Base-by-base conservation (phyloP, 1,140 invertebrate species). In the Temnothorax longispinosus region DNA sequence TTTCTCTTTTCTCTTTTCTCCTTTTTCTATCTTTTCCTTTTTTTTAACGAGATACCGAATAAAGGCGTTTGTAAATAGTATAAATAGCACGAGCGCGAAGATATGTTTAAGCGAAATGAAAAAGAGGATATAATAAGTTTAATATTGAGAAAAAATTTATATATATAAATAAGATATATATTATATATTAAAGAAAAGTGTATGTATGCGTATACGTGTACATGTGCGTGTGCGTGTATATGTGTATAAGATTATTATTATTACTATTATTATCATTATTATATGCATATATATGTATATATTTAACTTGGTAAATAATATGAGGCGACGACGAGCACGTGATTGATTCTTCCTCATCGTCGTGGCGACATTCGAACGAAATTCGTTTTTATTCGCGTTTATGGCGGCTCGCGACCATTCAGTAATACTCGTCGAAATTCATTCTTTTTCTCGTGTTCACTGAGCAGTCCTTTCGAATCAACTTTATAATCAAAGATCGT, bases 261-360 rank as follows among this genome's bases (percentile, higher is more conserved):
- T 27, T 27, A 27, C 27, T 27, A 88, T 86, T 85, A 88, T 87
- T 91, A 91, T 75, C 54, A 72, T 72, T 72, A 72, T 89, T 90
- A 88, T 89, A 87, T 87, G 91, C 85, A 87, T 91, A 89, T 92
- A 91, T 90, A 93, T 90, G 89, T 90, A 93, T 93, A 94, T 94
- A 93, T 94, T 94, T 95, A 95, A 93, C 93, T 92, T 94, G 94
- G 88, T 95, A 95, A 95, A 94, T 94, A 92, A 94, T 94, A 94
- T 47, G 93, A 92, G 87, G 89, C 90, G 92, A 90, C 90, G 85
- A 90, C 41, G 92, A 92, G 87, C 90, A 93, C 90, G 91, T 89
- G 90, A 86, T 87, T 58, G 74, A 75, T 92, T 89, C 91, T 89
- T 88, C 54, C 78, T 82, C 65, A 60, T 82, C 80, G 18, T 74